A percentile compares a stretch with the other conserved stretches of the same genome.
phyloP scores from a whole-genome alignment of 2,888 invertebrate genomes.

The Leptinotarsa peninsularis region DNA sequence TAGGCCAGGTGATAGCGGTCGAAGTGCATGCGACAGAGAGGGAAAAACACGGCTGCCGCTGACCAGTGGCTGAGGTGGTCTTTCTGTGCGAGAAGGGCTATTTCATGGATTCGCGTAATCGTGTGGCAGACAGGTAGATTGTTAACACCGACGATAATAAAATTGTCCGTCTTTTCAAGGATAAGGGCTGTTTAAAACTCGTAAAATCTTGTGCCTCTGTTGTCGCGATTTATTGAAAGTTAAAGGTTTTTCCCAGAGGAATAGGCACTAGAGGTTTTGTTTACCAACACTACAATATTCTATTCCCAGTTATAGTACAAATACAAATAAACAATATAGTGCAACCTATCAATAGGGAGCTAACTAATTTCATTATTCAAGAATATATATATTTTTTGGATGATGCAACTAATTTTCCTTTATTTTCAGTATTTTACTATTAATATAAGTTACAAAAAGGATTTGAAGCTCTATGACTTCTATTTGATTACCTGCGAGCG shows the following conservation, averaged over 20 bases:
- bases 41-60: constrained; percentile 8
- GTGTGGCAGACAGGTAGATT: constrained; percentile 11
- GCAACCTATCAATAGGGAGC: too few relatives aligned
- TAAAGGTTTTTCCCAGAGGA: neutral
- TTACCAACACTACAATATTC: too few relatives aligned
- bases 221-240: neutral
- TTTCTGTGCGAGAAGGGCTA: constrained; percentile 25
- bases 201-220: neutral
- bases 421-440: too few relatives aligned
- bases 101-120: constrained; percentile 20
- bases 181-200: constrained; percentile 3
- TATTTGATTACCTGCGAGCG: too few relatives aligned
- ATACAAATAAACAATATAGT: too few relatives aligned
- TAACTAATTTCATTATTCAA: too few relatives aligned
- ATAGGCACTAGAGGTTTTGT: too few relatives aligned
- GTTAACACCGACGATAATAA: neutral
- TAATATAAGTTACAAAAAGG: too few relatives aligned
- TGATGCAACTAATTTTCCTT: too few relatives aligned
- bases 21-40: constrained; percentile 13
- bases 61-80: constrained; percentile 26
- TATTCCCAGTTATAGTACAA: too few relatives aligned
- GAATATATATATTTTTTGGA: too few relatives aligned
- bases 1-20: constrained; percentile 16
- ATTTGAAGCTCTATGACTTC: too few relatives aligned
- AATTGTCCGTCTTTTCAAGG: constrained; percentile 5